Evolutionary conservation across 1,140 invertebrate genomes (phyloP).

Genomic region (Magallana angulata): DNA sequence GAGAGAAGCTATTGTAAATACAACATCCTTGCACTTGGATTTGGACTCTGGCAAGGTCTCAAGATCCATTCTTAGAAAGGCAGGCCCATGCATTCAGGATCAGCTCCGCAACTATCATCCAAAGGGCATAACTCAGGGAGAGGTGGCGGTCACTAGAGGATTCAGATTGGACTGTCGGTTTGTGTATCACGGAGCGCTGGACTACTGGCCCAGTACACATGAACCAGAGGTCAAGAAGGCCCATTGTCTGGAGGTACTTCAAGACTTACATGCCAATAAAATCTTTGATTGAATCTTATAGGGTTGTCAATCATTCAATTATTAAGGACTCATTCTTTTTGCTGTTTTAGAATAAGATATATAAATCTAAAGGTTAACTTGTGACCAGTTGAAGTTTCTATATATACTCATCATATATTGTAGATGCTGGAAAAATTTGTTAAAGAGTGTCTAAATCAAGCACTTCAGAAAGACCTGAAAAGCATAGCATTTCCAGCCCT

Average conservation of each 20-base stretch:
- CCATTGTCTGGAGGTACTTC: not conserved
- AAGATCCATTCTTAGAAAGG: constrained; percentile 47
- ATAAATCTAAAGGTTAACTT: not conserved
- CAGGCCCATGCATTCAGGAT: constrained; percentile 50
- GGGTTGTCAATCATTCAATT: too few relatives aligned
- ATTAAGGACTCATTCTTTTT: not conserved
- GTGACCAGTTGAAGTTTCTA: too few relatives aligned
- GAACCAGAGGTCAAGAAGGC: not conserved
- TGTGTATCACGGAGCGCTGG: constrained; percentile 52
- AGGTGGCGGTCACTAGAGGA: constrained; percentile 44
- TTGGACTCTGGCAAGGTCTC: constrained; percentile 55
- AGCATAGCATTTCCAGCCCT: constrained; percentile 53
- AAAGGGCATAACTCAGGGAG: constrained; percentile 3
- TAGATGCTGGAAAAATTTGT: constrained; percentile 12
- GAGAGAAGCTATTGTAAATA: constrained; percentile 57
- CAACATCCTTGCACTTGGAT: constrained; percentile 40
- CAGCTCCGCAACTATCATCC: constrained; percentile 45
- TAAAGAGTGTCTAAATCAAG: constrained; percentile 38
- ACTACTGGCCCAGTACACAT: not conserved
- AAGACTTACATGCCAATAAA: not conserved
- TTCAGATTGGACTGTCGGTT: constrained; percentile 46
- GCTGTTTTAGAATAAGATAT: not conserved
- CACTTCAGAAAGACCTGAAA: not conserved
- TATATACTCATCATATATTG: not conserved
- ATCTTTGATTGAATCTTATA: too few relatives aligned